These are phyloP conservation scores for Paraescarpia echinospica DNA, from an alignment of 1,140 invertebrate genomes.

Conservation along the genomic window DNA sequence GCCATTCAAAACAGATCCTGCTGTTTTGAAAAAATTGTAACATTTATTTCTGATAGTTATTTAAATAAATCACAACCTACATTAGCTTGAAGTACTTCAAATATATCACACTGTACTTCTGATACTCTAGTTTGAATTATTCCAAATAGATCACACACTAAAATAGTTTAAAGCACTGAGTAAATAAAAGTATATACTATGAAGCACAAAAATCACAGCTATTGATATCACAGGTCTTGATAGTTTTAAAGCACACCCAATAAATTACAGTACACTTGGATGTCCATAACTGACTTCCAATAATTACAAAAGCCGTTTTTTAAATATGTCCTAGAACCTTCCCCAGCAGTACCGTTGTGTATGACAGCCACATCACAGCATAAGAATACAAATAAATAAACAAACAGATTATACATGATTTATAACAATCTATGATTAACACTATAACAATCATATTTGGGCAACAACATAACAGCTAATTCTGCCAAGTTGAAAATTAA, in stretches of 20 bases:
- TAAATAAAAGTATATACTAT: not conserved
- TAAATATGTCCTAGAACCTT: not conserved
- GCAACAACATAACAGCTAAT: not conserved
- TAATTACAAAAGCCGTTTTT: not conserved
- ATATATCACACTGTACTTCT: not conserved
- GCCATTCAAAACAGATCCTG: not conserved
- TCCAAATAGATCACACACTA: not conserved
- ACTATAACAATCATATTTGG: not conserved
- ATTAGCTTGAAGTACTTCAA: not conserved
- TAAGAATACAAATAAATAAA: not conserved
- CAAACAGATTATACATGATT: not conserved
- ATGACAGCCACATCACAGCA: too few species aligned
- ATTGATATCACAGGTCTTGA: not conserved
- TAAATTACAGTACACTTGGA: too few species aligned
- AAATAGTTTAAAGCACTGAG: not conserved
- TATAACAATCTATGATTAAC: not conserved
- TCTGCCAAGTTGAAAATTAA: not conserved
- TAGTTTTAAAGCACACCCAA: too few species aligned
- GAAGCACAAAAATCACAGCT: not conserved
- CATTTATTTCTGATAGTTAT: not conserved
- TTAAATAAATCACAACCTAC: not conserved
- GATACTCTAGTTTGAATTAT: not conserved
- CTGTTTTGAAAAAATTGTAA: not conserved
- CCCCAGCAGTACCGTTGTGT: not conserved
- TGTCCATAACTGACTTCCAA: too few species aligned